Base-by-base conservation (phyloP, 2,888 invertebrate genomes). In the Mesoligia furuncula region DNA sequence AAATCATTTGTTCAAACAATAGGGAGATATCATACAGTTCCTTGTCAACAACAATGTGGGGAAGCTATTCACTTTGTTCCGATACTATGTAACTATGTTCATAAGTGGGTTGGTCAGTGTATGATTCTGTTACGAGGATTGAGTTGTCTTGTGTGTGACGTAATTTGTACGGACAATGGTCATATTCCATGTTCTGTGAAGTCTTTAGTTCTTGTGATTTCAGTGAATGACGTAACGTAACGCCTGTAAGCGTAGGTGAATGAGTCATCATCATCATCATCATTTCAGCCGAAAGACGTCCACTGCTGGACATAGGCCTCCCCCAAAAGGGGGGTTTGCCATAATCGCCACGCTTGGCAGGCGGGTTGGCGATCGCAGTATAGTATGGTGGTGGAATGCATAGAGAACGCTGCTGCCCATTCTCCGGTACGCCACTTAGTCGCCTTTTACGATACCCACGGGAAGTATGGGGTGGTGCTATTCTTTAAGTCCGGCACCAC, bases 1-100 rank as follows among this genome's bases (percentile, higher is more conserved):
- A 76, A 79, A 81, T 81, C 72, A 64, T 84, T 85, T 77, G 67
- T 80, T 36, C 57, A 71, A 83, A 89, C 89, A 89, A 88, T 89
- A 75, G 84, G 67, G 66, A 84, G 75, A 77, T 83, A 84, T 80
- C 72, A 84, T 75, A 77, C 61, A 69, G 73, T 89, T 89, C 89
- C 88, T 81, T 66, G 66, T 77, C n/a, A 24, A 67, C 39, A 74
- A 89, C 89, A 89, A 89, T 89, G 68, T 77, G 61, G 66, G 88
- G 88, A 89, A 89, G 83, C 36, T 36, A 65, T 80, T 75, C 59
- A 68, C 64, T 85, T 83, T 75, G 79, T 84, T 82, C 73, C 65
- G 79, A 87, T 78, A 61, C 36, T 6, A 15, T 36, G 36, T 61
- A 24, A 20, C 31, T 11, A 51, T 51, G 51, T 20, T 79, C 67